Percentiles rank a stretch among this genome's conserved stretches.
Conservation (phyloP, 2,113 vertebrate species). For the Nothocercus nigrocapillus region DNA sequence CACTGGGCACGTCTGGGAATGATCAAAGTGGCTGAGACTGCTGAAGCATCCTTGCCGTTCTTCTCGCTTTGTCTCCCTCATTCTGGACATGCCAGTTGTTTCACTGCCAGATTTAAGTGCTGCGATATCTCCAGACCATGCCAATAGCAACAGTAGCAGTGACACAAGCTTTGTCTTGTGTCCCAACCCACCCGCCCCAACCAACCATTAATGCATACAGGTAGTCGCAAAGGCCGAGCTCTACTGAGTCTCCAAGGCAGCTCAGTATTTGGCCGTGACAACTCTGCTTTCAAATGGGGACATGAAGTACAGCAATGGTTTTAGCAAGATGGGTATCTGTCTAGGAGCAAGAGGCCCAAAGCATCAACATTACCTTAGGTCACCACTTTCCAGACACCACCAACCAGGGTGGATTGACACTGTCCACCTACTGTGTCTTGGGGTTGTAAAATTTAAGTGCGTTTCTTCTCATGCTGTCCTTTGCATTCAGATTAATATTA, state of each 20-base stretch:
- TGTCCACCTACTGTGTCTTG: background rate
- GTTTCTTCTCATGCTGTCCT: background rate
- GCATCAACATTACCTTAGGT: background rate
- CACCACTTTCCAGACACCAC: background rate
- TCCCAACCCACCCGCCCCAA: background rate
- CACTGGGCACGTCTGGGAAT: fast-evolving
- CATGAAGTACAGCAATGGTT: fast-evolving
- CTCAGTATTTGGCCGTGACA: background rate
- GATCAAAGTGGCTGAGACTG: background rate
- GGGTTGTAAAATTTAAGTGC: background rate
- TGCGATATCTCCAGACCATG: fast-evolving
- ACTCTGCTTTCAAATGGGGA: fast-evolving
- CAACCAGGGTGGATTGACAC: background rate
- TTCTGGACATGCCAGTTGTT: fast-evolving
- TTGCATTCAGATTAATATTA: constrained; percentile 14
- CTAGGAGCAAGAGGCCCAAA: background rate
- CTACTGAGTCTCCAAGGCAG: background rate
- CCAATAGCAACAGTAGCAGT: background rate
- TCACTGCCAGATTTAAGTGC: background rate
- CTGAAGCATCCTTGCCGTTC: background rate
- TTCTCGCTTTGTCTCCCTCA: background rate
- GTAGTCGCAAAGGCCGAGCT: background rate
- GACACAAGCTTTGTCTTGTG: background rate
- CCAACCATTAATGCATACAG: background rate
- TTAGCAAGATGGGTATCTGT: background rate